phyloP scores from a whole-genome alignment of 2,888 invertebrate species.

The Coecobrya sp. region DNA sequence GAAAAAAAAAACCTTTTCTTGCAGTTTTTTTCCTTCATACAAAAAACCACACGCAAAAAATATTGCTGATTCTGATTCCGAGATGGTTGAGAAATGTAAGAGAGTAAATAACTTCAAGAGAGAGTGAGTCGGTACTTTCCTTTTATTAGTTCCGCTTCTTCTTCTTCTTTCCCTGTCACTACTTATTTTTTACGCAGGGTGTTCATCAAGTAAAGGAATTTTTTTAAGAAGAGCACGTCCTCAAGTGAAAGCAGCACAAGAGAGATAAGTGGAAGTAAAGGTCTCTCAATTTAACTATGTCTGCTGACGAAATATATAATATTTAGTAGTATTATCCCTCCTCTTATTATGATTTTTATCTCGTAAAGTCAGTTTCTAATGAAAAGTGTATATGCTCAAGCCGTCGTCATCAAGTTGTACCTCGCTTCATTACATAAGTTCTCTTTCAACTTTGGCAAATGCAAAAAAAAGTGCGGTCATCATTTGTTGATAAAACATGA shows the following conservation, averaged over 20 bases:
- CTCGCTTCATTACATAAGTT: neutral
- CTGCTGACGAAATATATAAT: neutral
- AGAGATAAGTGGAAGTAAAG: neutral
- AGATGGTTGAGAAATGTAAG: neutral
- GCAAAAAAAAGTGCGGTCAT: no score
- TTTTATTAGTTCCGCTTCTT: neutral
- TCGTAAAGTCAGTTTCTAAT: neutral
- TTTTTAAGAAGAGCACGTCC: neutral
- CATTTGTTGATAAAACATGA: no score
- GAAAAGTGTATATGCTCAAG: neutral
- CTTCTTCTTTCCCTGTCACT: neutral
- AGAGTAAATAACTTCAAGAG: neutral
- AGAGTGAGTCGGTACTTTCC: neutral
- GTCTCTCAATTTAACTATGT: neutral
- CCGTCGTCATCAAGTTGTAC: neutral
- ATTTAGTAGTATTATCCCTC: neutral
- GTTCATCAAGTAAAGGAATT: neutral
- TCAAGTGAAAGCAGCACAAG: neutral
- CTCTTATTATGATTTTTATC: neutral
- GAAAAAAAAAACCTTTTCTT: neutral
- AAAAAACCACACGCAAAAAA: neutral
- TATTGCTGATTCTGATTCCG: neutral
- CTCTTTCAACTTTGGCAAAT: no score
- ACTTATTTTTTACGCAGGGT: neutral
- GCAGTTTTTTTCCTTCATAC: neutral